Conservation (phyloP, 2,888 invertebrate species). For the Clepsis dumicolana region DNA sequence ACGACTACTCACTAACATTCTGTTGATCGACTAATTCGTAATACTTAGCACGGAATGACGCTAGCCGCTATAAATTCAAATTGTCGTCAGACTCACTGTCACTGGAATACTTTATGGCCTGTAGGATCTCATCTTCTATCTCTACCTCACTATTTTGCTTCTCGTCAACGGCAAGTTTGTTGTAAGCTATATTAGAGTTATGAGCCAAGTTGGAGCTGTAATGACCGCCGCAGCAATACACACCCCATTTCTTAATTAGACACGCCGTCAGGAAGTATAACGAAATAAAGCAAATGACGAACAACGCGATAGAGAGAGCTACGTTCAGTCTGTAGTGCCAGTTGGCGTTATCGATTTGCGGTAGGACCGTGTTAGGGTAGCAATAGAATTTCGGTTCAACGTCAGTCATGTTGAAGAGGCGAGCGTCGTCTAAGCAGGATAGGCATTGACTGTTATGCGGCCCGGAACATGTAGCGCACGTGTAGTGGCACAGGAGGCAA, state of each 20-base stretch:
- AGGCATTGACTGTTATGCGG: slow-evolving; percentile 90
- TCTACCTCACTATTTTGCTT: slow-evolving; percentile 73
- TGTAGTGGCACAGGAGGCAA: slow-evolving; percentile 91
- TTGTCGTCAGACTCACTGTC: slow-evolving; percentile 79
- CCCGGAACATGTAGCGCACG: slow-evolving; percentile 90
- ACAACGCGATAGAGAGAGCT: slow-evolving; percentile 67
- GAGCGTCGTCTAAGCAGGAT: slow-evolving; percentile 89
- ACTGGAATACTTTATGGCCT: slow-evolving; percentile 73
- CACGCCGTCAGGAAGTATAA: slow-evolving; percentile 64
- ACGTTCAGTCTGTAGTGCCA: slow-evolving; percentile 80
- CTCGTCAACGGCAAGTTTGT: slow-evolving; percentile 75
- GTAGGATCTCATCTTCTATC: slow-evolving; percentile 76
- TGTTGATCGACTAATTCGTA: slow-evolving; percentile 57
- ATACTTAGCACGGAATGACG: slow-evolving; percentile 63
- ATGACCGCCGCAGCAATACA: slow-evolving; percentile 57
- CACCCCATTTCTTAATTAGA: slow-evolving; percentile 59
- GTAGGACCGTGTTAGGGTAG: slow-evolving; percentile 78
- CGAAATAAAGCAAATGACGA: slow-evolving; percentile 62
- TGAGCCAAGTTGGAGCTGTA: slow-evolving; percentile 55
- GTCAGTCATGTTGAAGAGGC: slow-evolving; percentile 76
- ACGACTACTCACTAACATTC: slow-evolving; percentile 37
- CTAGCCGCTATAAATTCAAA: slow-evolving; percentile 71
- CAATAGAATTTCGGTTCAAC: slow-evolving; percentile 78
- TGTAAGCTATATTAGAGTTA: slow-evolving; percentile 71
- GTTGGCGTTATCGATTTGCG: slow-evolving; percentile 73